These are phyloP conservation scores for Salpingus planirostris DNA, from an alignment of 2,888 invertebrate species.

Conservation along the genomic window DNA sequence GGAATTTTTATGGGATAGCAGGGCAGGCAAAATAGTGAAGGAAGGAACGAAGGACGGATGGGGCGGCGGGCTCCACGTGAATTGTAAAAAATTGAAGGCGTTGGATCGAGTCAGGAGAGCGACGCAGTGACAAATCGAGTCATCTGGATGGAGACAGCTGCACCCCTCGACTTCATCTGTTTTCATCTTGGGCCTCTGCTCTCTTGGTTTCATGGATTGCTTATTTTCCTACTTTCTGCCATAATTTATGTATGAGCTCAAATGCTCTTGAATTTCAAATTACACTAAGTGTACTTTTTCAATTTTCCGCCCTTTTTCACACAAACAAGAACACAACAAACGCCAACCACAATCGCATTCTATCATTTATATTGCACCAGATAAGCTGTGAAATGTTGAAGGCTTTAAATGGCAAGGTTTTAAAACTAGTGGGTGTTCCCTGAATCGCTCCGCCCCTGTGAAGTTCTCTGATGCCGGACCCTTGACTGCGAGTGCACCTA, in stretches of 20 bases:
- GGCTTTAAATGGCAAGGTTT: no score
- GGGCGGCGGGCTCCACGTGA: no score
- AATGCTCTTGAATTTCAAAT: slow-evolving; percentile 16
- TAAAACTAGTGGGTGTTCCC: no score
- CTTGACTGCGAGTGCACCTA: no score
- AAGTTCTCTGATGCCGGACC: no score
- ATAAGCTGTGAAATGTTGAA: no score
- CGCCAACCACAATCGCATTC: no score
- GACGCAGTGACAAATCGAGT: slow-evolving; percentile 27
- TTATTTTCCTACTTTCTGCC: slow-evolving; percentile 14
- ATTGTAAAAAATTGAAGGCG: slow-evolving; percentile 18
- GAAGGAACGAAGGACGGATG: no score
- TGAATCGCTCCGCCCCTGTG: no score
- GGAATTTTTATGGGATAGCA: no score
- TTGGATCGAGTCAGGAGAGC: slow-evolving; percentile 23
- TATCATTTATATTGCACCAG: no score
- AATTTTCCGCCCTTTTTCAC: slow-evolving; percentile 8
- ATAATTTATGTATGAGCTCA: slow-evolving; percentile 16
- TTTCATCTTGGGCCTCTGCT: slow-evolving; percentile 21
- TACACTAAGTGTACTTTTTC: slow-evolving; percentile 14
- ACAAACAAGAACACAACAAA: neutral
- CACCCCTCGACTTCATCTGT: slow-evolving; percentile 26
- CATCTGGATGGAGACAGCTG: slow-evolving; percentile 26
- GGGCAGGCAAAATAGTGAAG: neutral
- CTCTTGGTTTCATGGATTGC: slow-evolving; percentile 16